Conservation (phyloP, 1,140 invertebrate species). For the Solenopsis invicta region DNA sequence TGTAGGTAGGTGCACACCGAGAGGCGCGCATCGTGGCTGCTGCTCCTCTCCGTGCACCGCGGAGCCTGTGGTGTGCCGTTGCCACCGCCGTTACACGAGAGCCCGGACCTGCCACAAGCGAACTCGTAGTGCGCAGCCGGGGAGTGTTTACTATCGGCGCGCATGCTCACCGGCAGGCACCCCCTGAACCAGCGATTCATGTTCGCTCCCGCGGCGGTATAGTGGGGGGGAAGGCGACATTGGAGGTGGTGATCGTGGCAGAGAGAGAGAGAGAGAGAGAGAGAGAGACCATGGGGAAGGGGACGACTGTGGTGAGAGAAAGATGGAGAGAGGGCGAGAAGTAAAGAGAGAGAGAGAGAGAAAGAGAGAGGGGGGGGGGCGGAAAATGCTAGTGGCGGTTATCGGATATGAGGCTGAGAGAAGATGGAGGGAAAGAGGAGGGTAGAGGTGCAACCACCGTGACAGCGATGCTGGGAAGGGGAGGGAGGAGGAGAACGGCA, state of each 20-base stretch:
- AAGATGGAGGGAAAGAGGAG: conserved; percentile 49
- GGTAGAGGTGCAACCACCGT: conserved; percentile 70
- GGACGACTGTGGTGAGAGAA: conserved; percentile 30
- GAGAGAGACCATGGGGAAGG: conserved; percentile 34
- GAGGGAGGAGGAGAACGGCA: conserved; percentile 1
- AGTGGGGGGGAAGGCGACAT: conserved; percentile 34
- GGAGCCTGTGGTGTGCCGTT: conserved; percentile 54
- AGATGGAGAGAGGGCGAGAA: conserved; percentile 2
- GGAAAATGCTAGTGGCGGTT: conserved; percentile 24
- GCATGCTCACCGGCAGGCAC: conserved; percentile 79
- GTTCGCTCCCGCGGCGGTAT: conserved; percentile 28
- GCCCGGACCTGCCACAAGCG: conserved; percentile 85
- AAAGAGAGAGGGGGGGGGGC: conserved; percentile 34
- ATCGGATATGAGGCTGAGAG: conserved; percentile 32
- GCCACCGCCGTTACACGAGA: conserved; percentile 47
- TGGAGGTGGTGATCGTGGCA: conserved; percentile 63
- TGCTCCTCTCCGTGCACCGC: conserved; percentile 35
- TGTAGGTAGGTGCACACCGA: conserved; percentile 28
- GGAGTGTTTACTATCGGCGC: conserved; percentile 85
- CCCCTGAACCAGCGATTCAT: conserved; percentile 69
- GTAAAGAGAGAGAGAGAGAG: conserved; percentile 34
- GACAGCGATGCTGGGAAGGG: conserved; percentile 29
- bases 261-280: conserved; percentile 8
- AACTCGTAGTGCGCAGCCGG: conserved; percentile 83
- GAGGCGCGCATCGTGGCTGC: conserved; percentile 30